Base-by-base conservation (phyloP, 2,888 invertebrate genomes). In the Melanotus villosus region DNA sequence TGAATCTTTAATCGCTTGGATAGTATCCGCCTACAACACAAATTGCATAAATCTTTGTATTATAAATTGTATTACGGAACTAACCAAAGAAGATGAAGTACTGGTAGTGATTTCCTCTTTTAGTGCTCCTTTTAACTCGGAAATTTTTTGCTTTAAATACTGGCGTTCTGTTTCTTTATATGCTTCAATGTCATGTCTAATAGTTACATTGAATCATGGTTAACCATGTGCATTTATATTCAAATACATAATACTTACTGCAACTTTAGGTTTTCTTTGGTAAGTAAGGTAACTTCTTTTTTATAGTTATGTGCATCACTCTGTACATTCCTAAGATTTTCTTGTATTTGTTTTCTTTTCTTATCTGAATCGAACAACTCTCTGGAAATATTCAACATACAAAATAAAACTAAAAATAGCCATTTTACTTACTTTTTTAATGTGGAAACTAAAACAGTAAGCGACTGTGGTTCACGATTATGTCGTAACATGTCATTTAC, bases 401-500 rank as follows among this genome's bases (percentile, higher is more conserved):
- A 19, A 6, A 14, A 19, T 41, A 16, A 60, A 47, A 7, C 1
- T 30, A 26, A 2, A 4, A 34, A 56, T 3, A 12, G 26, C 9
- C n/a, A 19, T 16, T 12, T 10, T 58, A 72, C 63, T 79, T 81
- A 90, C 90, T 90, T 88, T 83, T 91, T 92, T 14, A 92, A 84
- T 9, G 90, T 88, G 0, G 88, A 86, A 0, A 90, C 89, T 78
- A 91, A 89, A 0, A 88, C 86, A 19, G 88, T 87, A 5, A 93
- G 82, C 0, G 89, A 88, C n/a, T 87, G 81, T 0, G 88, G 81
- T 82, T 90, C 89, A 0, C 82, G 84, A 77, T 90, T 89, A 10
- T 86, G 86, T 68, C 86, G 83, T 1, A 93, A 78, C 84, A 92
- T 87, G 58, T 88, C 86, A 21, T 91, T 89, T 0, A 90, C 90